Evolutionary conservation across 2,888 invertebrate species (phyloP), one percentile per base, ranked within the genome.

Genomic region (Camptogramma bilineatum): DNA sequence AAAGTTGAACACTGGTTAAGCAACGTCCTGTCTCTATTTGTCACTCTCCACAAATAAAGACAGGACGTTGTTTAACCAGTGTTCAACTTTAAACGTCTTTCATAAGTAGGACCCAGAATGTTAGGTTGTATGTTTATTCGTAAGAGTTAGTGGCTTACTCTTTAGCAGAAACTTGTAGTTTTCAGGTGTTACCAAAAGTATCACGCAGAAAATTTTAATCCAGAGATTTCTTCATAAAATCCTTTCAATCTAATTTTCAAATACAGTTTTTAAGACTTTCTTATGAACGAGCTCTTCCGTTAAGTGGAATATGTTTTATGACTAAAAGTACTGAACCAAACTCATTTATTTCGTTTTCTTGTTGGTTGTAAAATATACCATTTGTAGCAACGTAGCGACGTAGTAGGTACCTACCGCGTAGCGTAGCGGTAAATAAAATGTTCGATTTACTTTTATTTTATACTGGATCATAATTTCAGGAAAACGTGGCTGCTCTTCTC

Each of bases 341-440:
- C 21, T 53, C 42, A 53, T 53, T 44, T 53, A 53, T 53, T 44
- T 53, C 4, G 53, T 53, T 53, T 39, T 21, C 42, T 53, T 44
- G n/a, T 8, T 4, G 24, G 42, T 42, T 21, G 53, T 53, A 53
- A 53, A 53, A 53, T 53, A 53, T 31, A 17, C 24, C 42, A 24
- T 53, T 0, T 19, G 44, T 44, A 53, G 53, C 44, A 44, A 16
- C 42, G 51, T 52, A 52, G 51, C 51, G 9, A 0, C 53, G 54
- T 54, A 28, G 54, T 8, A 46, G 21, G 54, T 8, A 46, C 34
- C 34, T 1, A 2, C 17, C 31, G 28, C 42, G 51, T 52, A 52
- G 51, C 51, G 54, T 54, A 46, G 54, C 28, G n/a, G 42, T 42
- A 21, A 55, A 55, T 55, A 55, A 55, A 47, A 47, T 47, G 48